Evolutionary conservation across 2,113 vertebrate species (phyloP), one percentile per base, ranked within the genome.

Genomic region (Shinisaurus crocodilurus): DNA sequence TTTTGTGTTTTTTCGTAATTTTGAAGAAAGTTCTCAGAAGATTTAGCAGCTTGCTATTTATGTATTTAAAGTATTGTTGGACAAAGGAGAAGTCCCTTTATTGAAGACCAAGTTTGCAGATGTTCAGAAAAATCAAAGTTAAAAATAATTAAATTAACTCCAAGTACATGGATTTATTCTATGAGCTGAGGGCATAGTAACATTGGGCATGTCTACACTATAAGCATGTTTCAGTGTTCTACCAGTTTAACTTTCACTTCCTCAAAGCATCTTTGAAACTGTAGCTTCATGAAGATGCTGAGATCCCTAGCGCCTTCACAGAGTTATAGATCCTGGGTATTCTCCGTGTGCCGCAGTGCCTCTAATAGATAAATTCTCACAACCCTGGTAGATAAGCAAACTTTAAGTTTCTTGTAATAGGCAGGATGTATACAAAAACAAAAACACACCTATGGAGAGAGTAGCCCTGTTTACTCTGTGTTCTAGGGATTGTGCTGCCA

Each of bases 61-160:
- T 37, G 77, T 86, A 82, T 63, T 85, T 69, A 91, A 82, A 86
- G 89, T 85, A 8, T n/a, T 91, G 79, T 69, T 82, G 0, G 9
- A 85, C 27, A 82, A 80, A 92, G 75, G 77, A 91, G 87, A 89
- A 70, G 72, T 48, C 60, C 10, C 12, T 1, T 54, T 69, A 80
- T 37, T 50, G 18, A 88, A 37, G 60, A 54, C 18, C 15, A 54
- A 40, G 25, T 32, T 6, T 48, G 18, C 40, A 48, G 16, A 80
- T 3, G 43, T 81, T 81, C 45, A 70, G 45, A 72, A 57, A 83
- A 60, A 34, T 75, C 69, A 85, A 43, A 60, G 40, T 20, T 87
- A 67, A 88, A 81, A 81, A 37, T 23, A 75, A 89, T 32, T 12
- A 65, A 1, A 25, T 76, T n/a, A n/a, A n/a, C n/a, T 76, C 23